Conservation (phyloP, 1,140 invertebrate species). For the Pseudomyrmex concolor region DNA sequence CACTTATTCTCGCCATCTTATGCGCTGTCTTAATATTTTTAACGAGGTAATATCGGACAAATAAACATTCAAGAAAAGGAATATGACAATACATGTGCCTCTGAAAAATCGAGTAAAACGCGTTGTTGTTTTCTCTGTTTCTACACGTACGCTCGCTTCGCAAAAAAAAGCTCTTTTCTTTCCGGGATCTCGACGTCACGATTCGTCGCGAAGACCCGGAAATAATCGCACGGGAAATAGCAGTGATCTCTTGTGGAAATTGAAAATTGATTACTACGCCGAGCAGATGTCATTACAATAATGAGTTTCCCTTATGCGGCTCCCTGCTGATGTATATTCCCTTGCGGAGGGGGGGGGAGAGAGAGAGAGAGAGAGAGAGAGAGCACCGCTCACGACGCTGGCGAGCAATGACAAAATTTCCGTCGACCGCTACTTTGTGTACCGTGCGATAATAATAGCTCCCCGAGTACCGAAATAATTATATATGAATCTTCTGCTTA, state of each 20-base stretch:
- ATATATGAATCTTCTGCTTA: slow-evolving; percentile 27
- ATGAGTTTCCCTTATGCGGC: slow-evolving; percentile 54
- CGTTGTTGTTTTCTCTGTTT: neutral
- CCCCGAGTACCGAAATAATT: slow-evolving; percentile 43
- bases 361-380: slow-evolving; percentile 2
- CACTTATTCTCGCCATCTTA: slow-evolving; percentile 12
- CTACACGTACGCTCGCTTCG: neutral
- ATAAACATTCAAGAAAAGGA: neutral
- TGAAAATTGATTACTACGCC: slow-evolving; percentile 58
- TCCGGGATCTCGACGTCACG: neutral
- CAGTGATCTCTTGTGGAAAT: slow-evolving; percentile 49
- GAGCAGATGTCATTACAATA: slow-evolving; percentile 50
- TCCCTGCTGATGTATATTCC: neutral
- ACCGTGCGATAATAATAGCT: slow-evolving; percentile 49
- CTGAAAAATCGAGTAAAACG: slow-evolving; percentile 17
- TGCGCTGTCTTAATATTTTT: slow-evolving; percentile 20
- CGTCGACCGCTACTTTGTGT: slow-evolving; percentile 13
- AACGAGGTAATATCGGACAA: neutral
- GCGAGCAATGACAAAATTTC: slow-evolving; percentile 27
- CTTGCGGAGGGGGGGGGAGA: too few species aligned
- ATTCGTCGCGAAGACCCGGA: slow-evolving; percentile 41
- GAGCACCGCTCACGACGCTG: neutral
- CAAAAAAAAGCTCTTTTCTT: slow-evolving; percentile 3
- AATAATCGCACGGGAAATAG: slow-evolving; percentile 46
- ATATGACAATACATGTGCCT: neutral